Evolutionary conservation across 1,140 invertebrate species (phyloP), one percentile per base, ranked within the genome.

Genomic region (Sitodiplosis mosellana): DNA sequence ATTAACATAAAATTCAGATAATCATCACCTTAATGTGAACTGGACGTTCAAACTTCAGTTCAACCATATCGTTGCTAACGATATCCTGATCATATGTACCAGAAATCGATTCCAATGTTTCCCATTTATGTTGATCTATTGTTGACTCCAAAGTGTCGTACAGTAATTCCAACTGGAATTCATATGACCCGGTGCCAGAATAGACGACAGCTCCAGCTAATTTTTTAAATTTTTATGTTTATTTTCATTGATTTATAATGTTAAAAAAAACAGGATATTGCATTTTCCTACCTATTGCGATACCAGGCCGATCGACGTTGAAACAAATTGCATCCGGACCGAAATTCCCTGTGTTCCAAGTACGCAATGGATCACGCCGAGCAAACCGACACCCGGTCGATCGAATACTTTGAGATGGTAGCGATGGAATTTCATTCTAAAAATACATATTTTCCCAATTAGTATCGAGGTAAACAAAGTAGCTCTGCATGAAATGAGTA

Each of bases 281-380:
- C 61, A 63, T 61, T 43, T 84, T 81, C 2, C 94, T 93, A 34
- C 84, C 81, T 33, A 99, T 78, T 22, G 84, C 76, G 45, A 97
- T 82, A 1, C 91, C 93, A 1, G 82, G 69, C 33, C 81, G 71
- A 67, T 99, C 92, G 7, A 97, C 92, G 15, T 80, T 79, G 58
- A 98, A 95, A 54, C 87, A 88, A 55, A 99, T 90, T 4, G 92
- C 92, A 69, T 99, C 94, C 0, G 92, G 88, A 19, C 88, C 91
- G 33, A 92, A 93, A 65, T 91, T 93, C 2, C 91, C 91, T 2
- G 91, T 94, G 58, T 96, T 95, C 94, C 94, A 98, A 2, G 87
- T 87, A 36, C 87, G 76, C 34, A 79, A 82, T 56, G 84, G 77
- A 63, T 90, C 92, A 10, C 85, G 82, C 46, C 88, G 77, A 7